Percentiles rank a stretch among this genome's conserved stretches.
These are phyloP conservation scores for Plumapathes pennacea DNA, from an alignment of 92 coral and sea anemone species.

Conservation along the genomic window DNA sequence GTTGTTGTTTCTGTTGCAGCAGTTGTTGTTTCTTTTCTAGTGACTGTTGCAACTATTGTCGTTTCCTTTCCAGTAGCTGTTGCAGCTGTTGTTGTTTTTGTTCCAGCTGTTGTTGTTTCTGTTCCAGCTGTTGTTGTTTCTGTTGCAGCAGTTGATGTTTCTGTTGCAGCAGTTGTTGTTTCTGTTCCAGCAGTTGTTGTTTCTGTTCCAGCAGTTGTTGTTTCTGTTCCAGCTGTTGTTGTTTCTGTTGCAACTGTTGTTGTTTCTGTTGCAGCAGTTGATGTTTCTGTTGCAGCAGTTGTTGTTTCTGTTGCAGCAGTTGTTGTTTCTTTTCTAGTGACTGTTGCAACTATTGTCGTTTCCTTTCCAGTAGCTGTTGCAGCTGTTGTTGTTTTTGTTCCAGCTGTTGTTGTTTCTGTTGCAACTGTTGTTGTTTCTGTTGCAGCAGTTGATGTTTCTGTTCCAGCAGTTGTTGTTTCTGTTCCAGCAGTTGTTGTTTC, in stretches of 20 bases:
- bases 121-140: background rate
- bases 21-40: background rate
- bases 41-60: background rate
- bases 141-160: background rate
- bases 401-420: background rate
- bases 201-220: background rate
- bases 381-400: background rate
- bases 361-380: background rate
- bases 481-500: background rate
- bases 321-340: background rate
- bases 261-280: background rate
- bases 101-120: background rate
- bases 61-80: background rate
- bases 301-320: background rate
- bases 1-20: background rate
- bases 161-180: background rate
- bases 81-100: background rate
- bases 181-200: background rate
- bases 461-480: background rate
- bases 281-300: background rate
- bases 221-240: background rate
- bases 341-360: background rate
- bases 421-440: background rate
- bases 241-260: background rate
- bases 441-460: background rate